A percentile compares a stretch with the other conserved stretches of the same genome.
Conservation (phyloP, 1,140 invertebrate genomes). For the Thalassaphorura encarpata region DNA sequence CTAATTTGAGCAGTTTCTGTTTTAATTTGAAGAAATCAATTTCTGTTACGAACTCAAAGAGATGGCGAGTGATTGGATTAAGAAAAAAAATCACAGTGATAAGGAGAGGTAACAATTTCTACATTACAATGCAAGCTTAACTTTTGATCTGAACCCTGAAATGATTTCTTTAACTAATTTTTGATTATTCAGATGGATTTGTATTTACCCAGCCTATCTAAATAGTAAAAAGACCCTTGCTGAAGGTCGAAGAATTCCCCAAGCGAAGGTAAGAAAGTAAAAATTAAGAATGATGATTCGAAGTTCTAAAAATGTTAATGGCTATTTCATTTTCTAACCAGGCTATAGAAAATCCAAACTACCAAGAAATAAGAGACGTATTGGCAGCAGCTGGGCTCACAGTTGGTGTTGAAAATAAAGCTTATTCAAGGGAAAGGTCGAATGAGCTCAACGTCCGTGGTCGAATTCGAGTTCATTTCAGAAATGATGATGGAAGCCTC, state of each 20-base stretch:
- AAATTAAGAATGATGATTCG: conserved; percentile 2
- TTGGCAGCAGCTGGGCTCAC: conserved; percentile 66
- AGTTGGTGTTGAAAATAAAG: conserved; percentile 87
- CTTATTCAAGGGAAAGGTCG: conserved; percentile 82
- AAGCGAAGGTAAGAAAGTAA: conserved; percentile 56
- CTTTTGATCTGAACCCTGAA: background rate
- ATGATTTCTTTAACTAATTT: conserved; percentile 6
- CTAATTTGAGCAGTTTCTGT: too few relatives aligned
- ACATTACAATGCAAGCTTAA: background rate
- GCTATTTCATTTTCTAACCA: conserved; percentile 33
- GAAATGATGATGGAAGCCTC: conserved; percentile 78
- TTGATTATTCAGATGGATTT: conserved; percentile 70
- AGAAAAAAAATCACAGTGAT: conserved; percentile 56
- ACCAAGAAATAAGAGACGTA: conserved; percentile 88
- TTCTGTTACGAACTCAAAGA: too few relatives aligned
- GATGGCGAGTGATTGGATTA: conserved; percentile 14
- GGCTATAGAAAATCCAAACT: conserved; percentile 89
- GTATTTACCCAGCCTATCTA: conserved; percentile 91
- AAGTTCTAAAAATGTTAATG: background rate
- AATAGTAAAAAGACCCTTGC: conserved; percentile 85
- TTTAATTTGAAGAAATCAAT: too few relatives aligned
- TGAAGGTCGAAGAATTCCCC: conserved; percentile 72
- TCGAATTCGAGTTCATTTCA: conserved; percentile 80
- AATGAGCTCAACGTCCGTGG: conserved; percentile 75
- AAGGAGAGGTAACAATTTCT: conserved; percentile 43